Conservation (phyloP, 2,888 invertebrate species). For the Tenthredo mesomela region DNA sequence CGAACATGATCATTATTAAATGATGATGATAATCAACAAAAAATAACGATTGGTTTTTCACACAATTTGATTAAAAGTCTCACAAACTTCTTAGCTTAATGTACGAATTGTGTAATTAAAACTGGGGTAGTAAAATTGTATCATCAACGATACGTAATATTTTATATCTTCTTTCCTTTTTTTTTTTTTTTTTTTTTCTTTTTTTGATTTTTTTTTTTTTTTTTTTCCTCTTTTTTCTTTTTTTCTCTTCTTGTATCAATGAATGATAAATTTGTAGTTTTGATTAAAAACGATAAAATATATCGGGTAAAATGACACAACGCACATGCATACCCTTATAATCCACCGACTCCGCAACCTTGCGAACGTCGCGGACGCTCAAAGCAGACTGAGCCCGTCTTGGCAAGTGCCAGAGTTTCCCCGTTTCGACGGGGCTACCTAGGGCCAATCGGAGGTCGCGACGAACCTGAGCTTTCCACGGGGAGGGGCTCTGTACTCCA, state of each 20-base stretch:
- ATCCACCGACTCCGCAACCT: conserved; percentile 8
- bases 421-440: conserved; percentile 22
- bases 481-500: conserved; percentile 22
- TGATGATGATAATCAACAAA: not conserved
- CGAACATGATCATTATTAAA: not conserved
- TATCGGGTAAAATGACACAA: not conserved
- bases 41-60: not conserved
- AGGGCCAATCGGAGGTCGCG: conserved; percentile 26
- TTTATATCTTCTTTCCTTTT: not conserved
- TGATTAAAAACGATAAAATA: not conserved
- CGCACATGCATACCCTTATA: not conserved
- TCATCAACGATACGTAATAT: not conserved
- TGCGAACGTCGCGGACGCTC: conserved; percentile 41
- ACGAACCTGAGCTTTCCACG: conserved; percentile 24
- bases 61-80: not conserved
- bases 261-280: not conserved
- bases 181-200: not conserved
- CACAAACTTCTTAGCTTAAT: not conserved
- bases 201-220: not conserved
- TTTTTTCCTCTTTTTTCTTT: not conserved
- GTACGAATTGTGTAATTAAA: not conserved
- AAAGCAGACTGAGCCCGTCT: conserved; percentile 32
- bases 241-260: not conserved
- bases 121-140: not conserved
- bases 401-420: conserved; percentile 24